Percentiles rank a stretch among this genome's conserved stretches.
Conservation (phyloP, 2,888 invertebrate genomes). For the Dryocosmus kuriphilus region DNA sequence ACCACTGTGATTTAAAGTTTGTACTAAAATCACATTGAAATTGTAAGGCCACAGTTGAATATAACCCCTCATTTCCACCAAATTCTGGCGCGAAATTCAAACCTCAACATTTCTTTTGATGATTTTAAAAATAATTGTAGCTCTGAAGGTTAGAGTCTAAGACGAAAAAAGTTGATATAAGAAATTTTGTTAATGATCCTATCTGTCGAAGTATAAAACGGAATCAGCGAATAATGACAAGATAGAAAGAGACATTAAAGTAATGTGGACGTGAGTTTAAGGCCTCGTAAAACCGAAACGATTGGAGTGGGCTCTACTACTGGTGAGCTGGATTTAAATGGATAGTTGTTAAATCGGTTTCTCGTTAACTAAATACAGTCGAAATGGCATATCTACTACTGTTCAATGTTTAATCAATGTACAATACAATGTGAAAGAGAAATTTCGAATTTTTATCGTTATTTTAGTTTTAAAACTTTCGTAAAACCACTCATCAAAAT, state of each 20-base stretch:
- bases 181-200: background rate
- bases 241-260: conserved; percentile 53
- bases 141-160: background rate
- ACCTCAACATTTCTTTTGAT: too few relatives aligned
- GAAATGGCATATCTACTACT: conserved; percentile 13
- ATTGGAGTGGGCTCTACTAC: conserved; percentile 17
- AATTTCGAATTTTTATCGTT: conserved; percentile 21
- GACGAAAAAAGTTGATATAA: background rate
- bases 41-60: too few relatives aligned
- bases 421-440: conserved; percentile 9
- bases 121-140: background rate
- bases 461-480: conserved; percentile 12
- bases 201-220: conserved; percentile 7
- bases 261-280: conserved; percentile 40
- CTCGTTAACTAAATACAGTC: conserved; percentile 47
- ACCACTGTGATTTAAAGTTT: too few relatives aligned
- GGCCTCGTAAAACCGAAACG: conserved; percentile 28
- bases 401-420: background rate
- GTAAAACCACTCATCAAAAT: background rate
- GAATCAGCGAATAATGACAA: conserved; percentile 47
- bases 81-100: too few relatives aligned
- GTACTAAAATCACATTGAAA: too few relatives aligned
- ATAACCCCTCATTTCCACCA: too few relatives aligned
- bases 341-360: conserved; percentile 51
- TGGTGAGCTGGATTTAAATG: conserved; percentile 45